Percentiles rank a stretch among this genome's conserved stretches.
Evolutionary conservation across 2,113 vertebrate species (phyloP).

Genomic region (Hemicordylus capensis): DNA sequence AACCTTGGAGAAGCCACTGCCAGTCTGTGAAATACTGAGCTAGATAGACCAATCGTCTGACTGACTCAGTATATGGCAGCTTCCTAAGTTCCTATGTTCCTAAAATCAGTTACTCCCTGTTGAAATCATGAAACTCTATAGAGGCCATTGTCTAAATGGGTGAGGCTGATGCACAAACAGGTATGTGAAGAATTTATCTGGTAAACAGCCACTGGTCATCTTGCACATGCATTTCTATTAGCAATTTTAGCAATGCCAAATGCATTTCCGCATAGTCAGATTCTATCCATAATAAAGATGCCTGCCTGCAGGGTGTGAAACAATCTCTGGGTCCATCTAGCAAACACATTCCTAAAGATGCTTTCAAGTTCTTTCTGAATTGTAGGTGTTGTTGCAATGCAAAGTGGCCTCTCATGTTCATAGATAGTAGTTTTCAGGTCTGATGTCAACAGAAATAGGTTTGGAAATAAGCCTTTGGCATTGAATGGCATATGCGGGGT

Average conservation of each 20-base stretch:
- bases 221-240: accelerated
- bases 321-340: not conserved
- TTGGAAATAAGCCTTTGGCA: accelerated
- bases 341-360: not conserved
- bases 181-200: too few relatives aligned
- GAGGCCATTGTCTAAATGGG: not conserved
- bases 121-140: not conserved
- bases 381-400: too few relatives aligned
- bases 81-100: too few relatives aligned
- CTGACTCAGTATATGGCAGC: too few relatives aligned
- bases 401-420: accelerated
- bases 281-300: accelerated
- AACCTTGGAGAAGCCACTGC: too few relatives aligned
- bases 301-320: accelerated
- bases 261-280: accelerated
- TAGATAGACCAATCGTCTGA: too few relatives aligned
- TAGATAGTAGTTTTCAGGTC: accelerated
- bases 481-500: not conserved
- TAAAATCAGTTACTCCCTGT: not conserved
- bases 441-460: not conserved
- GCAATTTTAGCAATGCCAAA: accelerated
- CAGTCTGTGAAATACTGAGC: too few relatives aligned
- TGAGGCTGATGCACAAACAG: not conserved
- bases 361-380: not conserved
- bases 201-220: accelerated